Base-by-base conservation (phyloP, 2,113 vertebrate species). In the Sigmodon hispidus region DNA sequence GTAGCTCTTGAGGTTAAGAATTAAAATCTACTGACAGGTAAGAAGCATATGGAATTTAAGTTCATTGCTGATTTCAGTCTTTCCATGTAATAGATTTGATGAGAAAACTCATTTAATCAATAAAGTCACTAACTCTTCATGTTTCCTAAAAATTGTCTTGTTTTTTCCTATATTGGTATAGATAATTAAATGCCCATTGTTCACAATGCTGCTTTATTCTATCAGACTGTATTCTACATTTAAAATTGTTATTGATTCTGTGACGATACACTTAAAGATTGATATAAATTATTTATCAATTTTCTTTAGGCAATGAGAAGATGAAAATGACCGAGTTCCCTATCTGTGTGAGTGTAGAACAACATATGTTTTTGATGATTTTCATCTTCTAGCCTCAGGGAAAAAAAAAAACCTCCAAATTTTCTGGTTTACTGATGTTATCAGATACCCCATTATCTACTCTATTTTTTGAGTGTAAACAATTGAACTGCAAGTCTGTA, bases 1-100 rank as follows among this genome's bases (percentile, higher is more conserved):
- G 15, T 67, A 69, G 69, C 65, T 96, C 40, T 90, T 96, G 96
- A 96, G 5, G 70, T 94, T 80, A 94, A 80, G 55, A 87, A 90
- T 90, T 61, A 13, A 86, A 89, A 59, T 12, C 43, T 36, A 43
- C 15, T 77, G 29, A 21, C 55, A 76, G 31, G 92, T 75, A 48
- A 96, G 89, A 8, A 43, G 34, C 89, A 31, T 65, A 13, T 65
- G 89, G 5, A 19, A 75, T 67, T 70, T 79, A 87, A 15, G 1
- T 26, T 86, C 87, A 89, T 55, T 81, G 17, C 0, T 81, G 19
- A 89, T 83, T 43, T 59, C 34, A 84, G 0, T 13, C 31, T 73
- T n/a, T 85, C 43, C 13, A 50, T 72, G 59, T 34, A 73, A 24
- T 22, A 80, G 9, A 59, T 80, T 89, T 59, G 69, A 95, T 21